Conservation (phyloP, 2,888 invertebrate species). For the Oegoconia quadripuncta region DNA sequence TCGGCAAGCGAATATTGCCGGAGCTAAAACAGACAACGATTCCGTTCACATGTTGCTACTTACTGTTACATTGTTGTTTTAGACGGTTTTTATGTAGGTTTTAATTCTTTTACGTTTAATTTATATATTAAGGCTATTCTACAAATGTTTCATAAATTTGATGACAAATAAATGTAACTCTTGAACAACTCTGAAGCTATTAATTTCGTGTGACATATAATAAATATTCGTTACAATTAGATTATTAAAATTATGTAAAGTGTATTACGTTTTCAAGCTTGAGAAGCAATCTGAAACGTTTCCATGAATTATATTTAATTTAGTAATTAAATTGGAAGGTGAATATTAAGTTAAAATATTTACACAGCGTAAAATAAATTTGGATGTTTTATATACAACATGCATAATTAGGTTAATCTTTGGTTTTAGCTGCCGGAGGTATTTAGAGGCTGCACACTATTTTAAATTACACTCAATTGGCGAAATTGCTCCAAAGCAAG, state of each 20-base stretch:
- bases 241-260: no score
- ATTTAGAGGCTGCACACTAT: slow-evolving; percentile 21
- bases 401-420: slow-evolving; percentile 22
- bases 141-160: no score
- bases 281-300: no score
- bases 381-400: slow-evolving; percentile 30
- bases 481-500: no score
- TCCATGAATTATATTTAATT: background rate
- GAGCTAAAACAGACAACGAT: slow-evolving; percentile 71
- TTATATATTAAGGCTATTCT: no score
- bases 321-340: background rate
- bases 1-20: slow-evolving; percentile 74
- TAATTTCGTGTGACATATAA: no score
- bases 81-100: background rate
- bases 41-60: slow-evolving; percentile 29
- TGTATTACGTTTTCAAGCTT: no score
- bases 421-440: slow-evolving; percentile 18
- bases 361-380: slow-evolving; percentile 4
- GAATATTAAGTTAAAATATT: no score
- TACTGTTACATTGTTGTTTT: background rate
- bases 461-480: no score
- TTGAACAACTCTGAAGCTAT: no score
- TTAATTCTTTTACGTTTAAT: background rate
- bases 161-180: no score
- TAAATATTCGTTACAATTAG: no score